phyloP scores from a whole-genome alignment of 1,140 invertebrate genomes.

The Ruditapes philippinarum region DNA sequence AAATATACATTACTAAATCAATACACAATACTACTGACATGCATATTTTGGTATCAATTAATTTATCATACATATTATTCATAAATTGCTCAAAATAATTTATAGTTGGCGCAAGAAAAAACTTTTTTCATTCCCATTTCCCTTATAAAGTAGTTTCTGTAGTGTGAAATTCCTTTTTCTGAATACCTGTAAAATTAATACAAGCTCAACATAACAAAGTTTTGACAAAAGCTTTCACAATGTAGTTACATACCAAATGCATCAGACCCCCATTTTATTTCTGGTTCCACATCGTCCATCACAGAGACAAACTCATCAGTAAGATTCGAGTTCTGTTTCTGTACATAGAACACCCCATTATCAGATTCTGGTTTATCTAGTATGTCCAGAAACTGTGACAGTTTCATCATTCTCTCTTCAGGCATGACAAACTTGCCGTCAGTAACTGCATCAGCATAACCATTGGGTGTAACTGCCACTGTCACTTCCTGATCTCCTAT shows the following conservation, averaged over 20 bases:
- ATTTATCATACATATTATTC: too few relatives aligned
- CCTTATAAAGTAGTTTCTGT: too few relatives aligned
- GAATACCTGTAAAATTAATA: too few relatives aligned
- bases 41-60: too few relatives aligned
- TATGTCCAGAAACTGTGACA: slow-evolving; percentile 90
- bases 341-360: slow-evolving; percentile 90
- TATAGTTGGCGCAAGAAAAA: too few relatives aligned
- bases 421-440: slow-evolving; percentile 92
- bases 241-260: slow-evolving; percentile 90
- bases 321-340: slow-evolving; percentile 94
- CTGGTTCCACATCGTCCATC: slow-evolving; percentile 89
- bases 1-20: too few relatives aligned
- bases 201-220: too few relatives aligned
- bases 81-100: too few relatives aligned
- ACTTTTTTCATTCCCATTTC: too few relatives aligned
- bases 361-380: slow-evolving; percentile 86
- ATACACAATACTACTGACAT: too few relatives aligned
- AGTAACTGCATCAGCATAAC: slow-evolving; percentile 92
- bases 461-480: slow-evolving; percentile 94
- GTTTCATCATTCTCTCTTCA: slow-evolving; percentile 90
- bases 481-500: slow-evolving; percentile 90
- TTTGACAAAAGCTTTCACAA: too few relatives aligned
- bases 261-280: slow-evolving; percentile 90
- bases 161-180: too few relatives aligned
- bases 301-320: slow-evolving; percentile 91